phyloP scores from a whole-genome alignment of 1,140 invertebrate genomes.

The Magallana gigas region DNA sequence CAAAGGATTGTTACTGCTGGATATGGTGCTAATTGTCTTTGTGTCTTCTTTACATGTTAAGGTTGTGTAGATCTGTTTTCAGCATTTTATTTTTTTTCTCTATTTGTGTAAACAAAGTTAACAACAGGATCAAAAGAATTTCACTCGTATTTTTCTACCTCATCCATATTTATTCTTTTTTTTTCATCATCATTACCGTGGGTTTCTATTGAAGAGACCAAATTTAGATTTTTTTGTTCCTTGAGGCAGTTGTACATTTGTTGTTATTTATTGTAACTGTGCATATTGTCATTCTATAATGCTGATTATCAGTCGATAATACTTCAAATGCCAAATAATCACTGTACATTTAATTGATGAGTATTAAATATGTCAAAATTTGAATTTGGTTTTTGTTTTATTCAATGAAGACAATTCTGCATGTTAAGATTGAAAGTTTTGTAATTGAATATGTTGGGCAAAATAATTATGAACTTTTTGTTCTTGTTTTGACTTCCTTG shows the following conservation, averaged over 20 bases:
- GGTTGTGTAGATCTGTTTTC: slow-evolving; percentile 24
- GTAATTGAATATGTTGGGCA: too few species aligned
- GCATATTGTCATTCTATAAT: background rate
- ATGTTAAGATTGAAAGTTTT: too few species aligned
- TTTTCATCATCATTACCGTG: background rate
- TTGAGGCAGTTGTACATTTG: background rate
- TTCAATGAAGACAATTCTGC: too few species aligned
- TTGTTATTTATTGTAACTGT: slow-evolving; percentile 28
- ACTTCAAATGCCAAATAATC: background rate
- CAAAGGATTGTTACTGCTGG: slow-evolving; percentile 11
- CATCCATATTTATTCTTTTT: slow-evolving; percentile 1
- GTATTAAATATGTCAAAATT: slow-evolving; percentile 7
- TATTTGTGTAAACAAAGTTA: background rate
- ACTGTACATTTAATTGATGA: background rate
- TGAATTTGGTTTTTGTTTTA: background rate
- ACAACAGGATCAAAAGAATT: background rate
- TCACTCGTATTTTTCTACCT: slow-evolving; percentile 33
- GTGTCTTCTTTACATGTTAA: background rate
- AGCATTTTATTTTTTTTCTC: background rate
- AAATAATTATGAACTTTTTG: too few species aligned
- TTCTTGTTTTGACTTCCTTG: too few species aligned
- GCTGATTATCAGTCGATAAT: background rate
- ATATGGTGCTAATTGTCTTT: slow-evolving; percentile 9
- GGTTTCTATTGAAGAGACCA: background rate
- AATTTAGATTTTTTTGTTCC: background rate